Evolutionary conservation across 2,113 vertebrate genomes (phyloP).

Genomic region (Sylvietta virens): DNA sequence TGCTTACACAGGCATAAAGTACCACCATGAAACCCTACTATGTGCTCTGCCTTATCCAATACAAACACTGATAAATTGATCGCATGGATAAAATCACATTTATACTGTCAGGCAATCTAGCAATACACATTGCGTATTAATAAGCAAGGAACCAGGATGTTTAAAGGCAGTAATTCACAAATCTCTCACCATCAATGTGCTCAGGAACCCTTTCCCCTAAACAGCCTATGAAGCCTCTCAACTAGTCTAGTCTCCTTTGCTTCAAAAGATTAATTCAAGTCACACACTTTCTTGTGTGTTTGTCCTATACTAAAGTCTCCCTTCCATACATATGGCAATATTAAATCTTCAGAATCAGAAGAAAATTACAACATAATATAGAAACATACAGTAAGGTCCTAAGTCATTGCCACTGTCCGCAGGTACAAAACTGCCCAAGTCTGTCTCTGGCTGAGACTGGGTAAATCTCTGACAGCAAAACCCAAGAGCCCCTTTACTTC

Average conservation of each 20-base stretch:
- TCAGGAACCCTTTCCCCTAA: background rate
- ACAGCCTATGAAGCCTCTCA: background rate
- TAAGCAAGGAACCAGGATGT: background rate
- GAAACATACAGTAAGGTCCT: background rate
- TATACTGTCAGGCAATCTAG: background rate
- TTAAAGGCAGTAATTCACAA: background rate
- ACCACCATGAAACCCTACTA: background rate
- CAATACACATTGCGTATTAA: background rate
- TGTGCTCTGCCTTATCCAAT: background rate
- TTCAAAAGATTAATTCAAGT: background rate
- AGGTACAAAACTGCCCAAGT: background rate
- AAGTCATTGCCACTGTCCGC: background rate
- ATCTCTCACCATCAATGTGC: background rate
- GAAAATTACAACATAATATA: background rate
- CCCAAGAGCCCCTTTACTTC: background rate
- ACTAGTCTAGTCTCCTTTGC: background rate
- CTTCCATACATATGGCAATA: background rate
- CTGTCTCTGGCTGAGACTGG: background rate
- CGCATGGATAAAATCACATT: background rate
- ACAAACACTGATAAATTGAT: background rate
- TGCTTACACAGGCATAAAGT: background rate
- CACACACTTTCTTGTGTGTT: background rate
- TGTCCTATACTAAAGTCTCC: background rate
- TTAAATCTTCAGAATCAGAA: background rate
- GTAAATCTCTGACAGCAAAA: background rate